A percentile compares a stretch with the other conserved stretches of the same genome.
phyloP scores from a whole-genome alignment of 2,113 vertebrate species.

The Psilopsiagon aurifrons region DNA sequence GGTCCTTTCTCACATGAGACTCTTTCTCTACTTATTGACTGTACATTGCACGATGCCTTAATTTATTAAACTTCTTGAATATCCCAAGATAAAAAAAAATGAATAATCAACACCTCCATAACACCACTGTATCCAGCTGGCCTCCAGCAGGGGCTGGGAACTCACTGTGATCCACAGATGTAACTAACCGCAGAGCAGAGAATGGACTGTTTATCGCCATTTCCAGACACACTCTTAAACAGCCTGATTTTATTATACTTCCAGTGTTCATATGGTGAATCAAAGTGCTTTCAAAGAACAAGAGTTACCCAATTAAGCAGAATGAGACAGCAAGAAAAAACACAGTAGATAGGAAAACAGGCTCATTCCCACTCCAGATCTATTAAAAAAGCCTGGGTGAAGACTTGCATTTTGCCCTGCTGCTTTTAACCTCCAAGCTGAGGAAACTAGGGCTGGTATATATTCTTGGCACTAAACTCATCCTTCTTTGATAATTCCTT shows the following conservation, averaged over 20 bases:
- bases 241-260: conserved; percentile 59
- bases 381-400: not conserved
- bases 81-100: not conserved
- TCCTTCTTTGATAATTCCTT: not conserved
- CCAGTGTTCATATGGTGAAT: conserved; percentile 32
- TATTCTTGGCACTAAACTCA: not conserved
- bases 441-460: not conserved
- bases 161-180: not conserved
- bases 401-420: not conserved
- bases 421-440: not conserved
- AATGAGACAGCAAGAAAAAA: conserved; percentile 25
- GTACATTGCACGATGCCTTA: not conserved
- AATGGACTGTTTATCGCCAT: conserved; percentile 29
- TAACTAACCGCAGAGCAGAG: not conserved
- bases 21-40: not conserved
- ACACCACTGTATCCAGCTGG: not conserved
- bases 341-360: not conserved
- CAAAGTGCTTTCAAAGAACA: conserved; percentile 54
- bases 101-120: not conserved
- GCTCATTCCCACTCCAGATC: not conserved
- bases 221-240: conserved; percentile 63
- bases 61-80: not conserved
- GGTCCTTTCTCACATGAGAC: not conserved
- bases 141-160: not conserved
- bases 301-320: conserved; percentile 45